A percentile compares a stretch with the other conserved stretches of the same genome.
phyloP scores from a whole-genome alignment of 2,888 invertebrate species.

The Diarsia brunnea region DNA sequence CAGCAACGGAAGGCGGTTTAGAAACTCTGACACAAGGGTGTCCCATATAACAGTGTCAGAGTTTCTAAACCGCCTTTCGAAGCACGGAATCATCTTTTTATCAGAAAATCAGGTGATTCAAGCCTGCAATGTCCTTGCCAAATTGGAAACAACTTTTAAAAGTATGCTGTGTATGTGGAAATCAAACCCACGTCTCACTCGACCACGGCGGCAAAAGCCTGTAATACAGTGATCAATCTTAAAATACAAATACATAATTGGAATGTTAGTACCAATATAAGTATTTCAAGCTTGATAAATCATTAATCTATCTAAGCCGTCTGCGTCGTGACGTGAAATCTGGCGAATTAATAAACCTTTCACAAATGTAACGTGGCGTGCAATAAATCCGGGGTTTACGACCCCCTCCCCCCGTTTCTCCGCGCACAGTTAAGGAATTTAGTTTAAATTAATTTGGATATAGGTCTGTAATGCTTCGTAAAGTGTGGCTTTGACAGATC shows the following conservation, averaged over 20 bases:
- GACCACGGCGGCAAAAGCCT: too few relatives aligned
- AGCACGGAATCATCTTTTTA: too few relatives aligned
- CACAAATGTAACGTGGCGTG: slow-evolving; percentile 58
- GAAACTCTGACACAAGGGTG: too few relatives aligned
- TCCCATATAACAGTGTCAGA: too few relatives aligned
- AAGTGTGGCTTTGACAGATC: slow-evolving; percentile 30
- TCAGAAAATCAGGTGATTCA: too few relatives aligned
- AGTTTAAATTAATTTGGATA: slow-evolving; percentile 64
- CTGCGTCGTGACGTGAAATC: slow-evolving; percentile 46
- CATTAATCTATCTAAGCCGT: slow-evolving; percentile 35
- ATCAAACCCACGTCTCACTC: too few relatives aligned
- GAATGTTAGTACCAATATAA: neutral
- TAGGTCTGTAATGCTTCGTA: slow-evolving; percentile 35
- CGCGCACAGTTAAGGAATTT: slow-evolving; percentile 46
- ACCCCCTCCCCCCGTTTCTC: slow-evolving; percentile 8
- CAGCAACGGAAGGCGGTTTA: too few relatives aligned
- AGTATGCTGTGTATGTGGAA: too few relatives aligned
- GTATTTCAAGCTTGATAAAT: slow-evolving; percentile 7
- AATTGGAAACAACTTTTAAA: too few relatives aligned
- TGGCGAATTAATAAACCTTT: slow-evolving; percentile 60
- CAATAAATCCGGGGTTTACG: slow-evolving; percentile 61
- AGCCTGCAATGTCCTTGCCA: too few relatives aligned
- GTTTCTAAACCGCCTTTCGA: too few relatives aligned
- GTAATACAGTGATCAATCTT: too few relatives aligned
- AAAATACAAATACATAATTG: neutral